A percentile compares a stretch with the other conserved stretches of the same genome.
Evolutionary conservation across 2,113 vertebrate species (phyloP).

Genomic region (Crotophaga sulcirostris): DNA sequence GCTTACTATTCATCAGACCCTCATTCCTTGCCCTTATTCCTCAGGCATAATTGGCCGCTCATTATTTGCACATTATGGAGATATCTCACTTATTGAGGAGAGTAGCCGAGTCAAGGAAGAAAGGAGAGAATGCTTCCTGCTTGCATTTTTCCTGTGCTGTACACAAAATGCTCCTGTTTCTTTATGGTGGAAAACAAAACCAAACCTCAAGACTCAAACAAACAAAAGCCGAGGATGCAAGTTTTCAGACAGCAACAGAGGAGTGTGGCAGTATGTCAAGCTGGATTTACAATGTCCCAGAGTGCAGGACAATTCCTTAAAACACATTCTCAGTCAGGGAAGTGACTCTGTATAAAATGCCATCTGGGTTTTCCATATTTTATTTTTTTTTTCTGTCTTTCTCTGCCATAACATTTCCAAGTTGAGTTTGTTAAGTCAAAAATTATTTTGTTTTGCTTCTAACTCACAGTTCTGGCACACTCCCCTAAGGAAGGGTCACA

Average conservation of each 20-base stretch:
- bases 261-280: background rate
- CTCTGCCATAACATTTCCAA: background rate
- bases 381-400: background rate
- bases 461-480: background rate
- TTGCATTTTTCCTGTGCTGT: background rate
- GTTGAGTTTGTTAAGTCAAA: slow-evolving; percentile 42
- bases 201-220: background rate
- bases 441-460: background rate
- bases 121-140: background rate
- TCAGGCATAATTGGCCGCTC: background rate
- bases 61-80: background rate
- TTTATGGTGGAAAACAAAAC: background rate
- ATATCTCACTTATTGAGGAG: background rate
- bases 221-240: background rate
- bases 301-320: slow-evolving; percentile 51
- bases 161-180: background rate
- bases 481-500: background rate
- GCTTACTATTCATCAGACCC: background rate
- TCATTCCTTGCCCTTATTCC: background rate
- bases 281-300: slow-evolving; percentile 14
- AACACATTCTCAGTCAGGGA: slow-evolving; percentile 25
- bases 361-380: slow-evolving; percentile 55
- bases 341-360: slow-evolving; percentile 25
- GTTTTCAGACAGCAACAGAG: background rate
- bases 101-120: fast-evolving